Evolutionary conservation across 2,797 vertebrate genomes (phyloP), one percentile per base, ranked within the genome.

Genomic region (Onychomys arenicola): DNA sequence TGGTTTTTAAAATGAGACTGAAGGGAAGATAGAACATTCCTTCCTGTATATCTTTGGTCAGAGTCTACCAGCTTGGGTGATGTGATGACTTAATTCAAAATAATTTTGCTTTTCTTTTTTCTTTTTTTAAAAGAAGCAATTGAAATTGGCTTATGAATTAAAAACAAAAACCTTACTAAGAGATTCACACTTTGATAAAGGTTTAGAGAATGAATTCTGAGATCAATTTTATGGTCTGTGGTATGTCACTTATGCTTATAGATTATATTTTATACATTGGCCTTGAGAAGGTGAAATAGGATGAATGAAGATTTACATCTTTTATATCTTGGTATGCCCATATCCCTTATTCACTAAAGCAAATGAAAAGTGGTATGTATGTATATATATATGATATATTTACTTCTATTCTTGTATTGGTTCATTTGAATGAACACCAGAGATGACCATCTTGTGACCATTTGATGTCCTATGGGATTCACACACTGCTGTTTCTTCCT

Each of bases 201-300:
- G 17, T 65, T 96, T 94, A 52, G 73, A 87, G 94, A 93, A 92
- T 95, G 46, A 93, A 95, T 76, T 86, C 84, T 69, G 77, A 94
- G 75, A 96, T 96, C 90, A 95, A 37, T 87, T 86, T 97, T 95
- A 91, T 84, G 82, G 82, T 96, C 90, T 71, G 25, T 65, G 63
- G n/a, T 71, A 25, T 90, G 69, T 94, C 88, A 93, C 27, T 59
- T 80, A 23, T 59, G 32, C 78, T 93, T 80, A 65, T 21, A 77
- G 63, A 52, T 87, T 89, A 21, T 90, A 88, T 95, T 93, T 90
- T 91, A 55, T 86, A 87, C 65, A 21, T 17, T 71, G 69, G 78
- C 75, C 92, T 96, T 97, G 94, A 94, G 95, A 97, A 86, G 75
- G 82, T 86, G 63, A 96, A 92, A 89, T 94, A 93, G 89, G 91